phyloP scores from a whole-genome alignment of 1,140 invertebrate genomes.

The Drosophila kanapiae region DNA sequence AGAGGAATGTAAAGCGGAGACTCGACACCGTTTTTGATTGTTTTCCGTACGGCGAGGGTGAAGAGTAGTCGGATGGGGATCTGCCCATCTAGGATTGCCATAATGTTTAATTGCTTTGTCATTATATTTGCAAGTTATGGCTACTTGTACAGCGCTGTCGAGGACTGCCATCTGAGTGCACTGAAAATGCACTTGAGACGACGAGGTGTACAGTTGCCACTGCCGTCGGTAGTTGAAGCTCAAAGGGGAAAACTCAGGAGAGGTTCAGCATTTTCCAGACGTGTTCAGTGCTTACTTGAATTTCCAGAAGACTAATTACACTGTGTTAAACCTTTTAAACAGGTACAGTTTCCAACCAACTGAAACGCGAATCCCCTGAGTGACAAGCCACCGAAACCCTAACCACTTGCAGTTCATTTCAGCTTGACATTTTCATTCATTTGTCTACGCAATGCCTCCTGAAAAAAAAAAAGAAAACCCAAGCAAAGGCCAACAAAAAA shows the following conservation, averaged over 20 bases:
- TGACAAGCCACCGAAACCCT: constrained; percentile 29
- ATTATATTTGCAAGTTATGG: constrained; percentile 82
- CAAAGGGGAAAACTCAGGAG: neutral
- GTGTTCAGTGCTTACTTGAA: too few species aligned
- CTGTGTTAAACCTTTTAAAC: neutral
- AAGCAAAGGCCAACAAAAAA: constrained; percentile 23
- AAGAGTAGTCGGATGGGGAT: neutral
- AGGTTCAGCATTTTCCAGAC: neutral
- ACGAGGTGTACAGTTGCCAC: constrained; percentile 41
- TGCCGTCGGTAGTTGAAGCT: neutral
- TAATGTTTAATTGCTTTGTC: constrained; percentile 83
- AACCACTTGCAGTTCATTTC: constrained; percentile 48
- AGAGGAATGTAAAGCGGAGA: constrained; percentile 54
- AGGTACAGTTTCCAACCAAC: constrained; percentile 38
- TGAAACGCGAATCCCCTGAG: neutral
- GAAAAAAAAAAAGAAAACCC: constrained; percentile 31
- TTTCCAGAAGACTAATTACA: constrained; percentile 16
- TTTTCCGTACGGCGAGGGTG: constrained; percentile 50
- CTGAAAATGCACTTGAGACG: constrained; percentile 44
- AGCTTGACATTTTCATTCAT: constrained; percentile 82
- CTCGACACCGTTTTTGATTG: constrained; percentile 84
- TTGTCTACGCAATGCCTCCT: constrained; percentile 73
- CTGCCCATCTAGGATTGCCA: constrained; percentile 60
- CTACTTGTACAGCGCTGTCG: constrained; percentile 35
- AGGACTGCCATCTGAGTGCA: constrained; percentile 26